Percentiles rank a stretch among this genome's conserved stretches.
These are phyloP conservation scores for Tychaedon coryphoeus DNA, from an alignment of 2,113 vertebrate genomes.

Conservation along the genomic window DNA sequence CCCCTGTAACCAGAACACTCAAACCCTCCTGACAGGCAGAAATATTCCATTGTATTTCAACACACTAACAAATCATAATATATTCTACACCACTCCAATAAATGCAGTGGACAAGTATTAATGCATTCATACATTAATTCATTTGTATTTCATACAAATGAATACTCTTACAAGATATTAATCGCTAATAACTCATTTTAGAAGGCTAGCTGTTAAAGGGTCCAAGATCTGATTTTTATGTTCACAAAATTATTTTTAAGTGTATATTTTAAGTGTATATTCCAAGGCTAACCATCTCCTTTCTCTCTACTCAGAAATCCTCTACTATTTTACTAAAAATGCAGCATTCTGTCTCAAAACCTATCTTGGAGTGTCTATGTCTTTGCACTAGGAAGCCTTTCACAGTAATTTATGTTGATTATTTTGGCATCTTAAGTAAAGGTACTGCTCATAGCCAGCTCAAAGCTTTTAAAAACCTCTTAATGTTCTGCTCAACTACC, in stretches of 20 bases:
- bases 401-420: not conserved
- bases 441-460: not conserved
- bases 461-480: constrained; percentile 46
- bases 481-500: constrained; percentile 17
- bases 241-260: not conserved
- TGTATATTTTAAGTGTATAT: not conserved
- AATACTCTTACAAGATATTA: not conserved
- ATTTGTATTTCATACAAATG: not conserved
- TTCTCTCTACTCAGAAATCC: not conserved
- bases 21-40: not conserved
- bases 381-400: not conserved
- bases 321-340: not conserved
- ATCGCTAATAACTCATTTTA: not conserved
- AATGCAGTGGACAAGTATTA: not conserved
- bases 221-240: not conserved
- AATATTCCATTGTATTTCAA: not conserved
- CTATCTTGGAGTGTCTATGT: not conserved
- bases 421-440: not conserved
- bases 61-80: not conserved
- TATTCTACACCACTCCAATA: not conserved
- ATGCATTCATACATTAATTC: not conserved
- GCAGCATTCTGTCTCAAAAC: not conserved
- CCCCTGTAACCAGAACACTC: not conserved
- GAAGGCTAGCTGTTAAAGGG: not conserved
- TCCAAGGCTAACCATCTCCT: not conserved